Evolutionary conservation across 2,797 vertebrate species (phyloP), one percentile per base, ranked within the genome.

Genomic region (Gymnoscopelus microlampas): DNA sequence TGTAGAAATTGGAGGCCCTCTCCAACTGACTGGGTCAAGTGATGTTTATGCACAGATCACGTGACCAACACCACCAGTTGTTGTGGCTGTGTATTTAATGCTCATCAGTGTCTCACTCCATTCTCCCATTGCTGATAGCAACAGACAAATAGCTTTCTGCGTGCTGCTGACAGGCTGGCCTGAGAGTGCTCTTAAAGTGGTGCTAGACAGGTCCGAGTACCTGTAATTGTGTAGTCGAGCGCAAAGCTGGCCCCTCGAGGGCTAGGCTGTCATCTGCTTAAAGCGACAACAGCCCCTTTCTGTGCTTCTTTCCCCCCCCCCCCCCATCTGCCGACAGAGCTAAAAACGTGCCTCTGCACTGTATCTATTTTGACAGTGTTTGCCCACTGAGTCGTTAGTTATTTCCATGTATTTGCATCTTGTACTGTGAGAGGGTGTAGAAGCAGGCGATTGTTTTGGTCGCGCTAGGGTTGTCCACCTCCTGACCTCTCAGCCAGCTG

Each of bases 181-280:
- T 92, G 91, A 94, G 96, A 98, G 96, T 87, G 95, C 94, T 94
- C 95, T 97, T 96, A 95, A 96, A 95, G 92, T 89, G 93, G 95
- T 95, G 95, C 96, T 94, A 96, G 95, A 96, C 95, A 94, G 95
- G 95, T 95, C 94, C 90, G 94, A 98, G 96, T 96, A 92, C 95
- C 95, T 96, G 81, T 97, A 95, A 96, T 97, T 97, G 96, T 96
- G 94, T 92, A 93, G 94, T 93, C 82, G 95, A 94, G 96, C 93
- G 92, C 95, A 94, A 94, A 94, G 94, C 93, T 91, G 89, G 74
- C 85, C 84, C 94, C 95, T 97, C 94, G 93, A 96, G 96, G 95
- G 93, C 92, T 91, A 88, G 92, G 95, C 95, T 97, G 96, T 96
- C 96, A 96, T 96, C 93, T 95, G 94, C 95, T 96, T 96, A 93